Evolutionary conservation across 1,140 invertebrate genomes (phyloP), one percentile per base, ranked within the genome.

Genomic region (Eueides isabella): DNA sequence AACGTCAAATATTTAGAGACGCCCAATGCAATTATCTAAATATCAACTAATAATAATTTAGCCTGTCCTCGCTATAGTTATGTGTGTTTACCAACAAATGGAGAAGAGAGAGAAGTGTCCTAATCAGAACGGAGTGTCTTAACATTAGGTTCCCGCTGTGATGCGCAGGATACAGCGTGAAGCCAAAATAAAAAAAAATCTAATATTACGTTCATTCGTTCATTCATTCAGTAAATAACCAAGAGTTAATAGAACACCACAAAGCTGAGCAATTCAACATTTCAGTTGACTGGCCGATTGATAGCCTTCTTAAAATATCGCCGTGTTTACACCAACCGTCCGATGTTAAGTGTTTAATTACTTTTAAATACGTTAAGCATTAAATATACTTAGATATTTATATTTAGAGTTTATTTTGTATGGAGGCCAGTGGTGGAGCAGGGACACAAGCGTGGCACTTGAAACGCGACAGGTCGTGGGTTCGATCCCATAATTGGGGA

Each of bases 211-310:
- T n/a, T n/a, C n/a, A n/a, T n/a, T n/a, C n/a, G n/a, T n/a, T n/a
- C n/a, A n/a, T n/a, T n/a, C n/a, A 44, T 23, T 11, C 48, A 44
- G 16, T 44, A 7, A 55, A 26, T 55, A 23, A 55, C 48, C 11
- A 26, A 55, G 67, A 76, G 76, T 76, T 78, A 14, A 63, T 71
- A 75, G 69, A 72, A 79, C 71, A 75, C 72, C 80, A 78, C 72
- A 82, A 75, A 80, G 74, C 38, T 41, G 72, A 76, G 71, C 68
- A 80, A 81, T 82, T 80, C 79, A 80, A 81, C 79, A 83, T 85
- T 87, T 86, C 81, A 86, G 82, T 84, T 84, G 81, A 84, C 77
- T 83, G 82, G 72, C 82, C 83, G 85, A 86, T 84, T 84, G 81
- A 84, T 85, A 76, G 82, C 77, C 75, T 84, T 83, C 83, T 81